Percentiles rank a stretch among this genome's conserved stretches.
Evolutionary conservation across 2,888 invertebrate species (phyloP).

Genomic region (Dione vanillae): DNA sequence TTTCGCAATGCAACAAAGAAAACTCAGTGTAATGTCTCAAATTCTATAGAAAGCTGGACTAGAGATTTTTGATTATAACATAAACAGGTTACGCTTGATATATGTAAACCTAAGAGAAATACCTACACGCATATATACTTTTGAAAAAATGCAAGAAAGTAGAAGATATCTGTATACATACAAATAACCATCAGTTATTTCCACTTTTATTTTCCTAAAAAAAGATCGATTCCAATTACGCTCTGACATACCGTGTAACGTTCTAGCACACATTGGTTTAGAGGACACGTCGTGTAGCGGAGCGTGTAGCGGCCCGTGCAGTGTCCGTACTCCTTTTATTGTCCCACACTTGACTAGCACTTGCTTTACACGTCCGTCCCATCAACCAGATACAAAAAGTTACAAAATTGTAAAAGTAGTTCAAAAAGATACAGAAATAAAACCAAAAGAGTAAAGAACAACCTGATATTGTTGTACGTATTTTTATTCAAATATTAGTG

Average conservation of each 20-base stretch:
- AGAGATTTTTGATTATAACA: too few species aligned
- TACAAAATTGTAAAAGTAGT: not conserved
- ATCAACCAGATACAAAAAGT: constrained; percentile 14
- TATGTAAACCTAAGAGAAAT: too few species aligned
- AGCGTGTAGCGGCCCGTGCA: not conserved
- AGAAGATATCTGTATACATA: not conserved
- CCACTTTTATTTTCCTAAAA: not conserved
- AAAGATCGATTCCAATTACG: constrained; percentile 9
- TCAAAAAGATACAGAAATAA: not conserved
- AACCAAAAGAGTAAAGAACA: not conserved
- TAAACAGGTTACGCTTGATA: too few species aligned
- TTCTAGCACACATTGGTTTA: not conserved
- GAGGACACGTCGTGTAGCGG: not conserved
- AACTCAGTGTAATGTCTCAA: too few species aligned
- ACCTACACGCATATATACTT: not conserved
- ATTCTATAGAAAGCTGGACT: too few species aligned
- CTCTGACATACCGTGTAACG: not conserved
- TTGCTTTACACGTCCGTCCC: constrained; percentile 12
- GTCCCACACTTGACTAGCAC: constrained; percentile 17
- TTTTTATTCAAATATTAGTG: not conserved
- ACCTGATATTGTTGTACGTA: not conserved
- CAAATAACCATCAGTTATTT: not conserved
- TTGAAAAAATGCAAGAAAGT: not conserved
- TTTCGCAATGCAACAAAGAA: too few species aligned
- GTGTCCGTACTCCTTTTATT: constrained; percentile 4